Percentiles rank a stretch among this genome's conserved stretches.
These are phyloP conservation scores for Blennius ocellaris DNA, from an alignment of 2,113 vertebrate species.

Conservation along the genomic window DNA sequence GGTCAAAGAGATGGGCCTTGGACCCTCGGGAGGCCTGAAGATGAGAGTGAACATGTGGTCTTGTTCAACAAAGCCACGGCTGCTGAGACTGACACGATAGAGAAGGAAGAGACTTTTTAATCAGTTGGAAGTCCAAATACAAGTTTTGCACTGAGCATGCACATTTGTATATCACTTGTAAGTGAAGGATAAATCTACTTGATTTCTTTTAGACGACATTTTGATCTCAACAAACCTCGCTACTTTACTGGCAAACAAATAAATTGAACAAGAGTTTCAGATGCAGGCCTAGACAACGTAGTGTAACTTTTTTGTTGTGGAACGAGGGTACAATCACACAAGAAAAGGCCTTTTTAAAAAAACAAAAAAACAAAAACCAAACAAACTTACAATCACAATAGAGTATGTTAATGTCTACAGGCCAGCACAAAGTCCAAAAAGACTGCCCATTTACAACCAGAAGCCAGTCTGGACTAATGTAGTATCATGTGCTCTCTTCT, in stretches of 20 bases:
- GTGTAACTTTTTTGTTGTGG: background rate
- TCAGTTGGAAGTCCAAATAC: slow-evolving; percentile 29
- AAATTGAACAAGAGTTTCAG: background rate
- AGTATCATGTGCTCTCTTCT: no score
- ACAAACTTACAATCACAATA: no score
- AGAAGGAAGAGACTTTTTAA: slow-evolving; percentile 25
- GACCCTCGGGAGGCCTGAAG: slow-evolving; percentile 53
- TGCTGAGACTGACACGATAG: slow-evolving; percentile 41
- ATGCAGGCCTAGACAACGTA: background rate
- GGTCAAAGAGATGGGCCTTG: slow-evolving; percentile 60
- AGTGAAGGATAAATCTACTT: background rate
- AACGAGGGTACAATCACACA: no score
- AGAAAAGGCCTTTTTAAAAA: no score
- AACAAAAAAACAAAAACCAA: no score
- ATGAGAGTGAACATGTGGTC: slow-evolving; percentile 43
- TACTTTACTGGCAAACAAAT: background rate
- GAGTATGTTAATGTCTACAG: no score
- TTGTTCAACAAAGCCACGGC: slow-evolving; percentile 44
- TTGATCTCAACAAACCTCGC: background rate
- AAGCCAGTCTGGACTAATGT: no score
- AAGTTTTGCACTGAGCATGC: slow-evolving; percentile 4
- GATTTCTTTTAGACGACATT: background rate
- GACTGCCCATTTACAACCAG: no score
- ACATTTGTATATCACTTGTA: slow-evolving; percentile 4
- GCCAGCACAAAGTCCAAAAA: no score